Evolutionary conservation across 92 coral and sea anemone genomes (phyloP).

Genomic region (Anthopleura xanthogrammica): DNA sequence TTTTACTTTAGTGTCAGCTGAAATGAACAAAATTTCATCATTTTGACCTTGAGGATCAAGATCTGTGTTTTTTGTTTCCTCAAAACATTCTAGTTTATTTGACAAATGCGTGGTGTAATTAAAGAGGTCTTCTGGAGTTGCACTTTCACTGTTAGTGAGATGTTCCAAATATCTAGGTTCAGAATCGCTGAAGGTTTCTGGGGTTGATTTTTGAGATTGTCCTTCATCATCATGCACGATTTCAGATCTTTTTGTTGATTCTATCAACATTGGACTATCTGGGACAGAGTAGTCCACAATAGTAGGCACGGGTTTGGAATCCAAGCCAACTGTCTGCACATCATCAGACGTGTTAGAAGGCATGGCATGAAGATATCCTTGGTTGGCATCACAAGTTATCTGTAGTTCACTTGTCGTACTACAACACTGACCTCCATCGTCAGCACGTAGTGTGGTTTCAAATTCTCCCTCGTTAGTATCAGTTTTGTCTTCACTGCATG

Average conservation of each 20-base stretch:
- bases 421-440: not conserved
- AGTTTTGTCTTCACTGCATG: no score
- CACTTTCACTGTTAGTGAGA: not conserved
- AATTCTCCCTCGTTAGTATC: not conserved
- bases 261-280: not conserved
- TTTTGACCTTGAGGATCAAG: not conserved
- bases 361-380: not conserved
- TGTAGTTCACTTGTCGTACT: not conserved
- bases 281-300: not conserved
- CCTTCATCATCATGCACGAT: not conserved
- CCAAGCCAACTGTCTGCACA: not conserved
- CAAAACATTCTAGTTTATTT: not conserved
- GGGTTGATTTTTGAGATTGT: not conserved
- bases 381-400: not conserved
- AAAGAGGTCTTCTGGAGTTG: not conserved
- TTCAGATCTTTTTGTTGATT: not conserved
- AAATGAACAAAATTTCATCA: not conserved
- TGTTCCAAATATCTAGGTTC: not conserved
- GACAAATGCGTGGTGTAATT: not conserved
- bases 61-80: not conserved
- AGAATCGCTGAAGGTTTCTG: not conserved
- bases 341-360: not conserved
- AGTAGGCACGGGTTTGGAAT: not conserved
- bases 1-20: not conserved
- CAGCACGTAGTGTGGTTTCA: not conserved